Evolutionary conservation across 1,140 invertebrate species (phyloP).

Genomic region (Micrasema longulum): DNA sequence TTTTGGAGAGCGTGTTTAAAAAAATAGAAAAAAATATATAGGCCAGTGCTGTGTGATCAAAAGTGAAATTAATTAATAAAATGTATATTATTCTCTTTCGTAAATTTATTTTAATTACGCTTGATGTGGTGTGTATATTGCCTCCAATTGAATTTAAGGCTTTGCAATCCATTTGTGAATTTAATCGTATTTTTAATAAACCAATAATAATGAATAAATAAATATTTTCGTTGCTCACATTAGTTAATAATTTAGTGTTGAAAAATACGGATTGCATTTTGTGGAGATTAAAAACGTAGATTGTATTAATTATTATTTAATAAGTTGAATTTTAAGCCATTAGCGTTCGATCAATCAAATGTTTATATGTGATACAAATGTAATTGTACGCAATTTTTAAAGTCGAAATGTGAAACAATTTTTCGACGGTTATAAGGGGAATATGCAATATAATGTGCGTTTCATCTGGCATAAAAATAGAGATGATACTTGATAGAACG

Average conservation of each 20-base stretch:
- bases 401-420: background rate
- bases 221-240: background rate
- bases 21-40: background rate
- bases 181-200: conserved; percentile 1
- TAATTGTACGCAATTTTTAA: conserved; percentile 4
- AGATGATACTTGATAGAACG: too few species aligned
- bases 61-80: conserved; percentile 23
- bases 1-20: background rate
- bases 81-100: conserved; percentile 9
- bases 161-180: conserved; percentile 26
- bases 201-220: conserved; percentile 2
- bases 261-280: conserved; percentile 10
- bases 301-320: conserved; percentile 7
- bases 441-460: too few species aligned
- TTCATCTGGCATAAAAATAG: background rate
- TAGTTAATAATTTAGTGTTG: background rate
- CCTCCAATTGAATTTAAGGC: conserved; percentile 20
- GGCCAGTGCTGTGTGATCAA: conserved; percentile 1
- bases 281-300: background rate
- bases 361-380: conserved; percentile 5
- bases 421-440: background rate
- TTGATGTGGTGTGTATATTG: conserved; percentile 20
- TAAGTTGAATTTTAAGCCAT: conserved; percentile 3
- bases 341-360: conserved; percentile 30
- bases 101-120: conserved; percentile 16